These are phyloP conservation scores for Notothenia rossii DNA, from an alignment of 2,113 vertebrate species.

Conservation along the genomic window DNA sequence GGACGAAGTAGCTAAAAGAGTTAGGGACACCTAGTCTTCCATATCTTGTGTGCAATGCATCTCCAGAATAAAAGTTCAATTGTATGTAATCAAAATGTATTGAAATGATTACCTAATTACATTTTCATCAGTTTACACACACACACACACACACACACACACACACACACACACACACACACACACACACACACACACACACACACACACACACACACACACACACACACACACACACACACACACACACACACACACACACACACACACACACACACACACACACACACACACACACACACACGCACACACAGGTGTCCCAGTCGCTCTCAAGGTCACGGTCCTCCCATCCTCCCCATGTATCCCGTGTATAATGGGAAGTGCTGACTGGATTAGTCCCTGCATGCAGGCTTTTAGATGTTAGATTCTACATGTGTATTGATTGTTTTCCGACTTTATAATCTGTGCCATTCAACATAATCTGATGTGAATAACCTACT, in stretches of 20 bases:
- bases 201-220: constrained; percentile 27
- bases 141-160: background rate
- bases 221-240: constrained; percentile 25
- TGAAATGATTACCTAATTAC: background rate
- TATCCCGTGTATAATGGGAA: constrained; percentile 67
- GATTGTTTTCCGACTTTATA: background rate
- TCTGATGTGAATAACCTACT: background rate
- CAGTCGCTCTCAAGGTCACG: constrained; percentile 69
- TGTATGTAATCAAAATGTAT: background rate
- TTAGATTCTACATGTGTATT: constrained; percentile 6
- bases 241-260: too few relatives aligned
- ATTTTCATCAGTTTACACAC: background rate
- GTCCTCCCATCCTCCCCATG: constrained; percentile 69
- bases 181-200: constrained; percentile 31
- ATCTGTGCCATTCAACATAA: background rate
- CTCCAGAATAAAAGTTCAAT: background rate
- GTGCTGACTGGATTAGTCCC: constrained; percentile 69
- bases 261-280: constrained; percentile 21
- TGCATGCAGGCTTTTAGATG: constrained; percentile 33
- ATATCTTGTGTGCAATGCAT: background rate
- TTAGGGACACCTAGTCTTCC: background rate
- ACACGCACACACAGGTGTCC: constrained; percentile 41
- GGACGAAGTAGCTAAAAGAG: constrained; percentile 5
- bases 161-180: constrained; percentile 16
- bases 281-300: constrained; percentile 35